Conservation (phyloP, 23 tunicate genomes). For the Halocynthia aurantium region DNA sequence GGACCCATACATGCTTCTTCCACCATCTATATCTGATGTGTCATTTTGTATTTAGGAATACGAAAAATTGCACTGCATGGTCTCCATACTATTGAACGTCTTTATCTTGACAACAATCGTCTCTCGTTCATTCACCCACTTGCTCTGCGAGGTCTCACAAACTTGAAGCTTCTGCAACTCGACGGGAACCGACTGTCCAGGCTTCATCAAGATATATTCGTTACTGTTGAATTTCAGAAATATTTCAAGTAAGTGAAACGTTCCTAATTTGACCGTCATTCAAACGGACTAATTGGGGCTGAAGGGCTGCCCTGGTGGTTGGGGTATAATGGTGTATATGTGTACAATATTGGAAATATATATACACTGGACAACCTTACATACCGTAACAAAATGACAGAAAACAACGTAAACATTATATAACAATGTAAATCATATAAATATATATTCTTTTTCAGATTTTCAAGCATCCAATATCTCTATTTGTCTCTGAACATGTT, state of each 20-base stretch:
- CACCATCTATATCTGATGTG: background rate
- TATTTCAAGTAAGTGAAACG: constrained; percentile 30
- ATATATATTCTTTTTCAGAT: constrained; percentile 17
- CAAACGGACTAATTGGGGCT: no score
- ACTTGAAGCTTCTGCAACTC: constrained; percentile 31
- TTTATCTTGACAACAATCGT: constrained; percentile 58
- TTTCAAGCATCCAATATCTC: constrained; percentile 38
- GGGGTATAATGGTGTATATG: background rate
- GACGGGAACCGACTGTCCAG: constrained; percentile 44
- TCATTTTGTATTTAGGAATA: background rate
- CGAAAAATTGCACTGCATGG: constrained; percentile 3
- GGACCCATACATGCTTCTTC: no score
- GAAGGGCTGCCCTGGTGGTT: background rate
- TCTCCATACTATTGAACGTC: background rate
- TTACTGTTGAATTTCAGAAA: constrained; percentile 31
- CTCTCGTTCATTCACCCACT: constrained; percentile 48
- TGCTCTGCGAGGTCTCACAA: constrained; percentile 40
- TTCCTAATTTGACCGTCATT: no score
- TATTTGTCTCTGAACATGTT: constrained; percentile 50
- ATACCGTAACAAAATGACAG: no score
- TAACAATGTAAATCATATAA: background rate
- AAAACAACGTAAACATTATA: no score
- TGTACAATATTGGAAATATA: no score
- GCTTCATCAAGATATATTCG: constrained; percentile 43
- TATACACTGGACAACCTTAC: no score